A percentile compares a stretch with the other conserved stretches of the same genome.
Evolutionary conservation across 2,113 vertebrate species (phyloP).

Genomic region (Cyprinus carpio): DNA sequence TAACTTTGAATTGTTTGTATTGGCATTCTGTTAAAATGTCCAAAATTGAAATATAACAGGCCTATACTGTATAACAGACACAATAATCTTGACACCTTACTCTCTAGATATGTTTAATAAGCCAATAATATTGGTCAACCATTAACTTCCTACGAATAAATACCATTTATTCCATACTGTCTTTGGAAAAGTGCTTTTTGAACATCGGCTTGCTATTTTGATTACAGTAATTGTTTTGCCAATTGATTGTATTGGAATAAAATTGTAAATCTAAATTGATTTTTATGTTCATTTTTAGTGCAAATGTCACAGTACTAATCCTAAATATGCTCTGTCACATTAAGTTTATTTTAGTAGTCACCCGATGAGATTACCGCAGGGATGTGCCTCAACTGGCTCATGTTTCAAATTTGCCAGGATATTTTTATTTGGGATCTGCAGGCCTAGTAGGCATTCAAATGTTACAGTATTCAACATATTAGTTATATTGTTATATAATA

Average conservation of each 20-base stretch:
- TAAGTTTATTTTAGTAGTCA: slow-evolving; percentile 4
- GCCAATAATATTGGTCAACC: neutral
- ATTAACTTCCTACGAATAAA: neutral
- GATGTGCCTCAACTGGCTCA: neutral
- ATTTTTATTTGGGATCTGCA: neutral
- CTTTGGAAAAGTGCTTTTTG: neutral
- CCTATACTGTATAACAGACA: neutral
- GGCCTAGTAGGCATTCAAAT: neutral
- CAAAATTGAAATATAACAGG: neutral
- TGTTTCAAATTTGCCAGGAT: neutral
- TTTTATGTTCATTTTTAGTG: neutral
- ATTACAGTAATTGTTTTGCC: neutral
- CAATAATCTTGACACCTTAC: neutral
- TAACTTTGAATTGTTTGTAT: neutral
- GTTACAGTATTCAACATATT: neutral
- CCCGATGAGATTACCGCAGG: neutral
- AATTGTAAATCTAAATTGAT: neutral
- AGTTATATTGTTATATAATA: neutral
- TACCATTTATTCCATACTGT: neutral
- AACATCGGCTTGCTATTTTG: neutral
- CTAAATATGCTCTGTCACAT: neutral
- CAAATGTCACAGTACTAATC: neutral
- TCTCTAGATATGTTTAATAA: neutral
- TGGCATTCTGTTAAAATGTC: neutral
- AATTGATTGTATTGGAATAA: neutral